Conservation (phyloP, 2,113 vertebrate genomes). For the Falcunculus frontatus region DNA sequence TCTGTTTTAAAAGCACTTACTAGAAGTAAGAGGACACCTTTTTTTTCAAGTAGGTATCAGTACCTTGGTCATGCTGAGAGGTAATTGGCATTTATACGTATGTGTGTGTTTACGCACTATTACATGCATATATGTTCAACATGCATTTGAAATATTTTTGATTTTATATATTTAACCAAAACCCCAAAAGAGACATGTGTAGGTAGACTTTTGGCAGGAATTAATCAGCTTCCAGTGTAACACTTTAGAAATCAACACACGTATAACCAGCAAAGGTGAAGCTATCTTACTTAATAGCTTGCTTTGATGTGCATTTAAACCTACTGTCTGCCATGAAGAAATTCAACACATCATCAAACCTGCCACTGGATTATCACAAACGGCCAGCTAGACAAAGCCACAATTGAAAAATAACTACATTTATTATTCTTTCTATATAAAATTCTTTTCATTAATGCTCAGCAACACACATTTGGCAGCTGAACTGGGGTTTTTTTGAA, state of each 20-base stretch:
- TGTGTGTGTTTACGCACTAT: neutral
- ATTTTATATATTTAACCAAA: neutral
- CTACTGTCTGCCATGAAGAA: neutral
- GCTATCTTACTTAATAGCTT: neutral
- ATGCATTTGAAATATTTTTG: neutral
- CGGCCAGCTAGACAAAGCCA: neutral
- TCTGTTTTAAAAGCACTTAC: neutral
- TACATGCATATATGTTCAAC: neutral
- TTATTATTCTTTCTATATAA: constrained; percentile 75
- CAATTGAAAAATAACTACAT: constrained; percentile 23
- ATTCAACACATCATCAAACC: neutral
- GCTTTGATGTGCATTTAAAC: neutral
- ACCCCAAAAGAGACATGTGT: neutral
- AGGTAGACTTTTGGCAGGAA: neutral
- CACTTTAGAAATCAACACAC: neutral
- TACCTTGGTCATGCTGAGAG: neutral
- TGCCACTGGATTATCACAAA: neutral
- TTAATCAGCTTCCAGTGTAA: neutral
- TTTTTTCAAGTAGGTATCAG: neutral
- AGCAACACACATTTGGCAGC: constrained; percentile 79
- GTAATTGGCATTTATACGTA: neutral
- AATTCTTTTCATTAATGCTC: constrained; percentile 81
- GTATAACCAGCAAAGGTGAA: neutral
- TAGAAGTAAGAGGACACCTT: neutral
- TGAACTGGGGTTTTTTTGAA: constrained; percentile 67